phyloP scores from a whole-genome alignment of 2,113 vertebrate genomes.

The Cromileptes altivelis region DNA sequence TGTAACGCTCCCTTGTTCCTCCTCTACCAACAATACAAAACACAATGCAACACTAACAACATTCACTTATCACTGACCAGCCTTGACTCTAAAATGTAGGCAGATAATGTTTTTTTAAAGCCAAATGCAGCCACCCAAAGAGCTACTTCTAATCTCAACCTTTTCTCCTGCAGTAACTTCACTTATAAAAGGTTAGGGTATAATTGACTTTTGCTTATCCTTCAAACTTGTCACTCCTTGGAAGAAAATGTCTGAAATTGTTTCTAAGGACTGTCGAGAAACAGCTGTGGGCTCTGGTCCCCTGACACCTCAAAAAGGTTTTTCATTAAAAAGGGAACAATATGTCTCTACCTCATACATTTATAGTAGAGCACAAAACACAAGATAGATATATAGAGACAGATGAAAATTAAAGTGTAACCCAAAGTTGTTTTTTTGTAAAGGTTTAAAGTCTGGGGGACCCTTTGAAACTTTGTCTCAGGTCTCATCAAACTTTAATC shows the following conservation, averaged over 20 bases:
- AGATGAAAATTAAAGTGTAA: conserved; percentile 15
- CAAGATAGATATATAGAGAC: background rate
- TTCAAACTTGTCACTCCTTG: conserved; percentile 10
- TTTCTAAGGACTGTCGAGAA: background rate
- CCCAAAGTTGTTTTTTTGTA: background rate
- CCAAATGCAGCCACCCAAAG: background rate
- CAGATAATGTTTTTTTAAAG: background rate
- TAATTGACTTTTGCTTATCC: conserved; percentile 3
- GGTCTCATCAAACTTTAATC: conserved; percentile 12
- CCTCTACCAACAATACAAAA: background rate
- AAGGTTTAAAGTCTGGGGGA: conserved; percentile 6
- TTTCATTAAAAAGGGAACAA: background rate
- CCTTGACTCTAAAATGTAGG: background rate
- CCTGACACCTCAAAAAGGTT: background rate
- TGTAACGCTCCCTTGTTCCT: background rate
- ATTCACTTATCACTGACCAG: background rate
- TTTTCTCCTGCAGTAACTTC: background rate
- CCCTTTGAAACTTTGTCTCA: conserved; percentile 15
- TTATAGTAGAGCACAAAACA: background rate
- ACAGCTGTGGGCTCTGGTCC: conserved; percentile 3
- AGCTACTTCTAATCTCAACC: background rate
- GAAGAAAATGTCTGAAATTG: background rate
- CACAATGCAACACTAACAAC: background rate
- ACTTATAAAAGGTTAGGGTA: background rate
- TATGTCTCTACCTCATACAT: background rate